Evolutionary conservation across 2,888 invertebrate genomes (phyloP), one percentile per base, ranked within the genome.

Genomic region (Shargacucullia verbasci): DNA sequence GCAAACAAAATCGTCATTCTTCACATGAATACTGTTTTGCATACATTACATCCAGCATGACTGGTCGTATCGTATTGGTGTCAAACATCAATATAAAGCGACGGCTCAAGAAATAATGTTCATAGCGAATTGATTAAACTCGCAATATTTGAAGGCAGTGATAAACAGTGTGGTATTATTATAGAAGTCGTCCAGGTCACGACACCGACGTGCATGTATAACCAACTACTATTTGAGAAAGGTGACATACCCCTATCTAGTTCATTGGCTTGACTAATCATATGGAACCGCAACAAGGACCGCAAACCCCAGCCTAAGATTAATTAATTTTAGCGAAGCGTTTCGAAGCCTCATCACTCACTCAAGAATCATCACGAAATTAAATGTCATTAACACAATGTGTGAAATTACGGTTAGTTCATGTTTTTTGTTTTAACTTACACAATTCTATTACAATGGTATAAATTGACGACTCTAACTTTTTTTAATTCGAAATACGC

Each of bases 401-500:
- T 20, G 20, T 20, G 20, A 3, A 29, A 29, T 1, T 29, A 3
- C 7, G 1, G 29, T 29, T 20, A 29, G 1, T 29, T 29, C 2
- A 6, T 29, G 29, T 9, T 29, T 29, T 9, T 29, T 29, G 9
- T 29, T 29, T 20, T n/a, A 27, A 5, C 27, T 5, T 8, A 29
- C 29, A 4, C 7, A 29, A 29, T 6, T 6, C 8, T 7, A 9
- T 29, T 29, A 1, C 9, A 29, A 29, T 29, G 1, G 2, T 29
- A 29, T 29, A 29, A 29, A 29, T 29, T 9, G 29, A 9, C 7
- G 29, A 29, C 29, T 29, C 9, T 29, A 1, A 12, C 35, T 35
- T 57, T 63, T 50, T 47, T 38, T 38, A 53, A 62, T 56, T 45
- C 50, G 13, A 70, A 72, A 45, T 40, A 20, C 39, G 53, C 14